phyloP scores from a whole-genome alignment of 53 echinoderm and acorn worm genomes.

The Paracentrotus lividus region DNA sequence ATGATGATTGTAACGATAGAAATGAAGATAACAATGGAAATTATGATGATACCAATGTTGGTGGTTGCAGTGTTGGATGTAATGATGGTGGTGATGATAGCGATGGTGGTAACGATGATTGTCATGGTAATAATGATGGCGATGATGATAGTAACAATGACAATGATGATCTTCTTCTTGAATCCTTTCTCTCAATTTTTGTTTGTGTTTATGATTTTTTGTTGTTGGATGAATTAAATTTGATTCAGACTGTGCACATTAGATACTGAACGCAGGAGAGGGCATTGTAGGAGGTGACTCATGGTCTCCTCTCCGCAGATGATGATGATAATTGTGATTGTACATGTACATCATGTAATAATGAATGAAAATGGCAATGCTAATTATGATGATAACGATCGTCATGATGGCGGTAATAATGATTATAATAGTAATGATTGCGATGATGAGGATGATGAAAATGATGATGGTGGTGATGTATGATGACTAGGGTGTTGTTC shows the following conservation, averaged over 20 bases:
- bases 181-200: too few species aligned
- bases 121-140: not conserved
- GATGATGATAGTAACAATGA: conserved; percentile 5
- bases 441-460: not conserved
- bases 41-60: not conserved
- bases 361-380: too few species aligned
- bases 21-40: not conserved
- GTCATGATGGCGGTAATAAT: not conserved
- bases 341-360: too few species aligned
- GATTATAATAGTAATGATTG: not conserved
- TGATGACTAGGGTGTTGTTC: too few species aligned
- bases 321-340: too few species aligned
- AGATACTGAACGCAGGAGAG: too few species aligned
- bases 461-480: not conserved
- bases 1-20: not conserved
- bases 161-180: too few species aligned
- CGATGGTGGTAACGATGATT: not conserved
- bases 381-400: not conserved
- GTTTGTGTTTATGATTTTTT: too few species aligned
- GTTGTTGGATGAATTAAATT: too few species aligned
- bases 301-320: too few species aligned
- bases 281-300: too few species aligned
- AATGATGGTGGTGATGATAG: not conserved
- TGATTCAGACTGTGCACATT: too few species aligned
- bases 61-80: not conserved